These are phyloP conservation scores for Oreohelix idahoensis DNA, from an alignment of 1,140 invertebrate species.

Conservation along the genomic window DNA sequence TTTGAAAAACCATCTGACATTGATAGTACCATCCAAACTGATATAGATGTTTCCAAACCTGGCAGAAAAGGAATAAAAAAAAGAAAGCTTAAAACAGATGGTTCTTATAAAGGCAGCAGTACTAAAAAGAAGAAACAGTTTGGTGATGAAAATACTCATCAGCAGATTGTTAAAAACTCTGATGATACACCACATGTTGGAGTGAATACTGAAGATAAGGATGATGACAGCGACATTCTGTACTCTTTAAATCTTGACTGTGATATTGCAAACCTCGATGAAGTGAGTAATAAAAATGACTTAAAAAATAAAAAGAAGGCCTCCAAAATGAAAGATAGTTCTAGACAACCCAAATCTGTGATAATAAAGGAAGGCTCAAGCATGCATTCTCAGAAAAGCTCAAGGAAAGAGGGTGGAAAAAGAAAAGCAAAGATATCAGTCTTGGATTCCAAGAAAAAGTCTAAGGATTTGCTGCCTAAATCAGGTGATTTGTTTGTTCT, in stretches of 20 bases:
- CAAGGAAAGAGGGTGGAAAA: conserved; percentile 21
- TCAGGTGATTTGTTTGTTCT: conserved; percentile 27
- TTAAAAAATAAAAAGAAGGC: background rate
- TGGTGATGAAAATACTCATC: background rate
- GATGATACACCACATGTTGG: background rate
- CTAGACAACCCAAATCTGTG: conserved; percentile 4
- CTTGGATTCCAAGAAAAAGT: conserved; percentile 29
- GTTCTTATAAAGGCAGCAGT: background rate
- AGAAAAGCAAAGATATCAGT: conserved; percentile 20
- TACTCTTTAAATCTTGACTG: conserved; percentile 33
- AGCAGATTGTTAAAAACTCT: background rate
- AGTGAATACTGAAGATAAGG: conserved; percentile 19
- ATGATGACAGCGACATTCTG: conserved; percentile 33
- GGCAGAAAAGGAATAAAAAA: background rate
- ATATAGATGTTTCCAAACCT: background rate
- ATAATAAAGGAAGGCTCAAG: background rate
- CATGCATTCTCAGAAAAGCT: background rate
- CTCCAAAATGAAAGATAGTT: background rate
- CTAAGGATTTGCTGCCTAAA: conserved; percentile 25
- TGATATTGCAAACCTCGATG: conserved; percentile 15
- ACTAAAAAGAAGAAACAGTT: background rate
- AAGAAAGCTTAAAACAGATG: background rate
- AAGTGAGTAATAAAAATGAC: background rate
- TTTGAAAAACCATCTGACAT: background rate
- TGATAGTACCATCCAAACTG: background rate